phyloP scores from a whole-genome alignment of 2,888 invertebrate species.

The Ophion slaviceki region DNA sequence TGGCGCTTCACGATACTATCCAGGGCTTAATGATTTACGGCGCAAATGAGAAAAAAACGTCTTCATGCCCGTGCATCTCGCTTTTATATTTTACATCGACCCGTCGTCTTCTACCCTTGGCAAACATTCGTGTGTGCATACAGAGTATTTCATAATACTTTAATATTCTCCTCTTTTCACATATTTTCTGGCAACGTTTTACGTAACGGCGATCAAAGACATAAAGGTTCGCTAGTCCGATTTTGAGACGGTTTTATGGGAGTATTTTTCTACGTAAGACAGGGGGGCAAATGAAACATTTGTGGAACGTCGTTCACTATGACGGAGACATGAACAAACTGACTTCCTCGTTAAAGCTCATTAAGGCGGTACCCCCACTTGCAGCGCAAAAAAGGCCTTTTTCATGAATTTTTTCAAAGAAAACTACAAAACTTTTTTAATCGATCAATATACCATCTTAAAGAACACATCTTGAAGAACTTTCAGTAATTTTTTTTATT shows the following conservation, averaged over 20 bases:
- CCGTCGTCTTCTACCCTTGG: background rate
- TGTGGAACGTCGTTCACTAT: constrained; percentile 42
- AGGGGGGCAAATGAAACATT: constrained; percentile 28
- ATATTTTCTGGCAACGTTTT: background rate
- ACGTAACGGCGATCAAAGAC: constrained; percentile 8
- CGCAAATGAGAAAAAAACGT: constrained; percentile 40
- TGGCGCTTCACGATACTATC: constrained; percentile 39
- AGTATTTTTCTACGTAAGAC: background rate
- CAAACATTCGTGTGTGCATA: constrained; percentile 7
- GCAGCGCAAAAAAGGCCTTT: too few species aligned
- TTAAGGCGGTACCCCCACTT: too few species aligned
- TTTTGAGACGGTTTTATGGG: constrained; percentile 8
- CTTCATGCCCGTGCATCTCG: constrained; percentile 11
- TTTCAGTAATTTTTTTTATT: too few species aligned
- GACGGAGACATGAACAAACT: constrained; percentile 26
- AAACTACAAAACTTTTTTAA: too few species aligned
- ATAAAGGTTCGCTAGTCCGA: constrained; percentile 16
- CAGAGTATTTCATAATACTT: constrained; percentile 21
- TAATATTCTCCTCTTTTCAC: background rate
- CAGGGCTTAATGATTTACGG: constrained; percentile 55
- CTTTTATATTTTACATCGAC: constrained; percentile 9
- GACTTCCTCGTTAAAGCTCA: constrained; percentile 40
- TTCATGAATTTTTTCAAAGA: too few species aligned
- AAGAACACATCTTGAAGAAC: too few species aligned
- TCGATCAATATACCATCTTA: too few species aligned